phyloP scores from a whole-genome alignment of 2,888 invertebrate genomes.

The Piscicola geometra region DNA sequence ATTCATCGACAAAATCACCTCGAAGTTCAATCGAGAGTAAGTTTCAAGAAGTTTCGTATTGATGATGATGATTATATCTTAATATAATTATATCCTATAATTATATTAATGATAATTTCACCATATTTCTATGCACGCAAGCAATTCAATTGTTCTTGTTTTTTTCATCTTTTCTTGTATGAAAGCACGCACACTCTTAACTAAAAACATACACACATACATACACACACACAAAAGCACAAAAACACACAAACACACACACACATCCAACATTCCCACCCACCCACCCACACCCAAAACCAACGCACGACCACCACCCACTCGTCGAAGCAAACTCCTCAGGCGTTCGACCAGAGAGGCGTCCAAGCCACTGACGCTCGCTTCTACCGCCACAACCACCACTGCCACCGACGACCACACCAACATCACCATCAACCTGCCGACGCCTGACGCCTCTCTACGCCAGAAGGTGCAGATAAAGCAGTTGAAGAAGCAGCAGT shows the following conservation, averaged over 20 bases:
- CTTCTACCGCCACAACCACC: background rate
- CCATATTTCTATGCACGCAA: no score
- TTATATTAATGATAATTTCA: no score
- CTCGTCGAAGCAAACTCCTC: constrained; percentile 24
- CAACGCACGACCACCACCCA: background rate
- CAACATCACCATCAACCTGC: background rate
- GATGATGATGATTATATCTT: no score
- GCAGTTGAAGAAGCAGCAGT: constrained; percentile 10
- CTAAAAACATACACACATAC: no score
- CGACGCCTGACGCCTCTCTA: background rate
- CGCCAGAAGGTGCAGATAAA: constrained; percentile 13
- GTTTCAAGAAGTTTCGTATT: no score
- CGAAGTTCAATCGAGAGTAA: constrained; percentile 95
- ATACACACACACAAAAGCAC: no score
- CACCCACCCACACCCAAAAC: background rate
- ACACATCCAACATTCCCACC: background rate
- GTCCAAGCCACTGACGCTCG: background rate
- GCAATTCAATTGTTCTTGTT: no score
- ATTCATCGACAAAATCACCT: constrained; percentile 96
- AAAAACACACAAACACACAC: no score
- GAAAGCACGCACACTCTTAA: no score
- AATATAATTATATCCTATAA: no score
- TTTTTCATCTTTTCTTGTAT: no score
- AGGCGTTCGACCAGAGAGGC: constrained; percentile 26
- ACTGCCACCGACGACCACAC: background rate